Evolutionary conservation across 2,797 vertebrate genomes (phyloP), one percentile per base, ranked within the genome.

Genomic region (Pagetopsis macropterus): DNA sequence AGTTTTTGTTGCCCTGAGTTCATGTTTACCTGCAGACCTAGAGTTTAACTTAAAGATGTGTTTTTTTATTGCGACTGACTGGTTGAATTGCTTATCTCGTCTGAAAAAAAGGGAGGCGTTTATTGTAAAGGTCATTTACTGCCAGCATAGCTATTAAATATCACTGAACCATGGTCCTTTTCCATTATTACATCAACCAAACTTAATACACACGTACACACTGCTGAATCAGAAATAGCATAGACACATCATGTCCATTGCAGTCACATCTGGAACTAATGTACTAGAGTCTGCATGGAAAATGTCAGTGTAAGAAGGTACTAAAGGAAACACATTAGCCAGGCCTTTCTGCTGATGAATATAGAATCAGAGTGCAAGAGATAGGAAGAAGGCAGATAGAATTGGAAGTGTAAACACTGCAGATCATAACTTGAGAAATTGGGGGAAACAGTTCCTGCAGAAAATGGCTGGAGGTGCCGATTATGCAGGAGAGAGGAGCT

Each of bases 111-210:
- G 23, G 40, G 79, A 76, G 58, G 3, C 8, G 72, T 84, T 85
- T 83, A 78, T 79, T 70, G 49, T 67, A 81, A 90, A 87, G 83
- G 89, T 85, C 65, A 86, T 85, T 83, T 76, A 63, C 60, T 21
- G 65, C 50, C 61, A 59, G 59, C 49, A 21, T 27, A 50, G 63
- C 72, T 84, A 77, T 87, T 84, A 81, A 64, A 79, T 84, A 79
- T 77, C 4, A 40, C 66, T 50, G 65, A 81, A 79, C 67, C 49
- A 45, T 83, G 33, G 59, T 75, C 8, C 27, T 70, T 33, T 50
- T 55, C 49, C 49, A 61, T 62, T 27, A 50, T 14, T 16, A 27
- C 55, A 62, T 41, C 57, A 72, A 72, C 52, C 45, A 40, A 60
- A 62, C 31, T 68, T 17, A 56, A 76, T 5, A 71, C 44, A 67